Base-by-base conservation (phyloP, 2,888 invertebrate genomes). In the Agelastica alni region DNA sequence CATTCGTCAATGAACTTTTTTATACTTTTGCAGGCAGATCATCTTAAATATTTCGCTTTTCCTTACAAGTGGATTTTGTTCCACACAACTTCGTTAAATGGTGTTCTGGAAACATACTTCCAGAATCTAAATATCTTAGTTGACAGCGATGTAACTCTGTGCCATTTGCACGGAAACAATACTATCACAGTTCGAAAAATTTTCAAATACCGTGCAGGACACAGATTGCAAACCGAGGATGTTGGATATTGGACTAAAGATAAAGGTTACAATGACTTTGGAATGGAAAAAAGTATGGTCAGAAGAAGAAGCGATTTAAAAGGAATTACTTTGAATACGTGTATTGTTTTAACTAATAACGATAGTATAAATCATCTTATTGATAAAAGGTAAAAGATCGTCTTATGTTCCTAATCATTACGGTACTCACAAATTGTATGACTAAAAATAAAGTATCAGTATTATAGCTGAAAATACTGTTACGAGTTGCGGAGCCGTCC, bases 311-410 rank as follows among this genome's bases (percentile, higher is more conserved):
- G 73, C 13, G 71, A 84, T 72, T 73, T 85, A 20, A 64, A 75
- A 22, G 74, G 78, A 36, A 75, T 73, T 28, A 72, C 74, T 62
- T 75, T 86, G 14, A 79, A 78, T 36, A 78, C 83, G 18, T 81
- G 82, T 56, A 79, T 83, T 53, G 85, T 86, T 4, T 71, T 85
- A 1, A 85, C 85, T 2, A 78, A 84, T 62, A 81, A 81, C 58
- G 80, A 83, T 60, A 82, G 82, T 43, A 73, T 82, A 10, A 77
- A 82, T 58, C 85, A 86, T 73, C 75, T 86, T 51, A 75, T 77
- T 4, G 85, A 86, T 73, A 81, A 81, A 73, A 75, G 80, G 85
- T 83, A 75, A 18, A 6, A n/a, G n/a, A n/a, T n/a, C n/a, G n/a
- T n/a, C n/a, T n/a, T n/a, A n/a, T n/a, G n/a, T n/a, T n/a, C n/a